A percentile compares a stretch with the other conserved stretches of the same genome.
These are phyloP conservation scores for Didymodactylos carnosus DNA, from an alignment of 2,888 invertebrate species.

Conservation along the genomic window DNA sequence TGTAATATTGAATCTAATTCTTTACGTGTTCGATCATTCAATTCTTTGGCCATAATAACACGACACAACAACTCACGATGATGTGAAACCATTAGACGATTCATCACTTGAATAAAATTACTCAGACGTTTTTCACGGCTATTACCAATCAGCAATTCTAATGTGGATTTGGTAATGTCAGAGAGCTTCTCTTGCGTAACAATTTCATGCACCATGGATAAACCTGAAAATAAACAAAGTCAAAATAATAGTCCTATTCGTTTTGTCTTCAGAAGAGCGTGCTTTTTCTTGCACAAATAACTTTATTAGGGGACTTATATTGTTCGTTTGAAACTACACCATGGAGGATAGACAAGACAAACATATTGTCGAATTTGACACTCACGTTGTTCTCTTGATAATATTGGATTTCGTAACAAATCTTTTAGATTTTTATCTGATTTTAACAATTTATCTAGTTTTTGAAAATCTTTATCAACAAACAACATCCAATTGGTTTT, in stretches of 20 bases:
- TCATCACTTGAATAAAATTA: slow-evolving; percentile 60
- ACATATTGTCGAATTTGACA: too few species aligned
- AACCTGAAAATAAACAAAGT: too few species aligned
- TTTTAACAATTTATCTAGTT: slow-evolving; percentile 42
- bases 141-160: slow-evolving; percentile 46
- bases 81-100: slow-evolving; percentile 78
- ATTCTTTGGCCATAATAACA: slow-evolving; percentile 66
- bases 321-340: too few species aligned
- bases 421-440: slow-evolving; percentile 1
- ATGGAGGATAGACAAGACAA: too few species aligned
- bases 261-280: too few species aligned
- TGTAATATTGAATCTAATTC: slow-evolving; percentile 63
- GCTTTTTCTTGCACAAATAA: too few species aligned
- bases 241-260: too few species aligned
- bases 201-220: slow-evolving; percentile 7
- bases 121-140: slow-evolving; percentile 61
- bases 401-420: slow-evolving; percentile 9
- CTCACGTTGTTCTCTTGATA: slow-evolving; percentile 13
- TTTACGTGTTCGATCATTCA: slow-evolving; percentile 56
- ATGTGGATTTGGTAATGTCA: slow-evolving; percentile 2
- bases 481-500: slow-evolving; percentile 61
- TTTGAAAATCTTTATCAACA: slow-evolving; percentile 70
- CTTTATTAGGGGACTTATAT: background rate
- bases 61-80: slow-evolving; percentile 78
- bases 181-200: slow-evolving; percentile 13